These are phyloP conservation scores for Nymphalis polychloros DNA, from an alignment of 2,888 invertebrate genomes.

Conservation along the genomic window DNA sequence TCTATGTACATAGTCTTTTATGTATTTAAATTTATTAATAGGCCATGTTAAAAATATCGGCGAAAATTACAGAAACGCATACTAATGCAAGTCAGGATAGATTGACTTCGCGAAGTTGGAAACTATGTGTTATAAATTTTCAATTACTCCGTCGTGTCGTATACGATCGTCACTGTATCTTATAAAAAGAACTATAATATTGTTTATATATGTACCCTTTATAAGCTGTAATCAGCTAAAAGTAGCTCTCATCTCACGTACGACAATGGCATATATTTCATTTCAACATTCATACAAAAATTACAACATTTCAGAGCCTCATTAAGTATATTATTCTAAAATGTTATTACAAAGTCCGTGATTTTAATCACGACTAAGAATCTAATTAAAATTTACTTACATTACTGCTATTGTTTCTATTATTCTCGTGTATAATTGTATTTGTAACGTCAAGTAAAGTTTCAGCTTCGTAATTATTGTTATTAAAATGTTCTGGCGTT, in stretches of 20 bases:
- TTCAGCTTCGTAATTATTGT: slow-evolving; percentile 1
- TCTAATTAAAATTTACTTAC: slow-evolving; percentile 32
- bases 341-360: slow-evolving; percentile 14
- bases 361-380: slow-evolving; percentile 13
- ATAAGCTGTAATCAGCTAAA: no score
- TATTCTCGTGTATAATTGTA: slow-evolving; percentile 17
- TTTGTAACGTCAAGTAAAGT: background rate
- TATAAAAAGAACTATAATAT: no score
- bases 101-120: no score
- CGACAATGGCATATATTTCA: background rate
- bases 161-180: no score
- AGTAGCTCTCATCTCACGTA: background rate
- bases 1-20: no score
- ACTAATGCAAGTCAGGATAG: no score
- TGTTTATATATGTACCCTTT: no score
- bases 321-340: background rate
- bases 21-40: no score
- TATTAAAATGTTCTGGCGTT: slow-evolving; percentile 12
- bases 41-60: no score
- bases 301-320: background rate
- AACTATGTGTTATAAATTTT: no score
- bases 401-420: slow-evolving; percentile 18
- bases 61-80: no score
- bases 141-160: no score
- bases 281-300: background rate